Evolutionary conservation across 2,113 vertebrate genomes (phyloP).

Genomic region (human (Homo sapiens)): GRCh38 chr9:126889501-126890000

Average conservation of each 20-base stretch:
- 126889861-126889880: neutral
- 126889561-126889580: neutral
- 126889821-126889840: neutral
- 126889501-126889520: neutral
- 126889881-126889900: neutral
- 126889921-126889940: neutral
- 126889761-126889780: neutral
- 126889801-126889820: neutral
- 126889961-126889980: neutral
- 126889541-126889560: neutral
- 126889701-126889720: neutral
- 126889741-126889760: neutral
- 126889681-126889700: neutral
- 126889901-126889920: neutral
- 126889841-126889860: neutral
- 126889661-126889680: neutral
- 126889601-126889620: neutral
- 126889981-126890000: neutral
- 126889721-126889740: neutral
- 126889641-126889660: neutral
- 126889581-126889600: neutral
- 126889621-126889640: neutral
- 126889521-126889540: neutral
- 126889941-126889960: neutral
- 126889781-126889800: neutral